Base-by-base conservation (phyloP, 2,797 vertebrate species). In the Chelon labrosus region DNA sequence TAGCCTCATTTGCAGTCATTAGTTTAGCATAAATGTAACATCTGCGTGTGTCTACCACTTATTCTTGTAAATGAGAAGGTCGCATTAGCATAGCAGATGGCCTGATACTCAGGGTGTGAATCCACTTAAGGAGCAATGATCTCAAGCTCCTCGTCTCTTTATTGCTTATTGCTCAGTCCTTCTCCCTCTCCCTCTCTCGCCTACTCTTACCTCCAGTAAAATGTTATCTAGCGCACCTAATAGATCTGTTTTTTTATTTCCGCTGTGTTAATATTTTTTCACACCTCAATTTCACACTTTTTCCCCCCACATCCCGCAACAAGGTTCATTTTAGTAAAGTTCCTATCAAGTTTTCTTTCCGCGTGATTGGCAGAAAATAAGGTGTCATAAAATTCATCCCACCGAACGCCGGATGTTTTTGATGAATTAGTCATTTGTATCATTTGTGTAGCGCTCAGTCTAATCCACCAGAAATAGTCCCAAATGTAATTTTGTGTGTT, bases 31-130 rank as follows among this genome's bases (percentile, higher is more conserved):
- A 64, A 80, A 80, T 86, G 76, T 79, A 88, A 77, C 82, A 86
- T 83, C 81, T 82, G 77, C 7, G 12, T 22, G 58, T 49, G 49
- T 61, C 69, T 72, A 35, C 60, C 50, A 74, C 67, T 79, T 65
- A 65, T 81, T 81, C 68, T 78, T 71, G 56, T 80, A 78, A 85
- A 84, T 80, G 70, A 84, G 77, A 75, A 70, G 68, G 65, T 64
- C 27, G 60, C 63, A 83, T 84, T 83, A 70, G 44, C 77, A 75
- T 69, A 84, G 73, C 86, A 88, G 86, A 87, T 90, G 86, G 81
- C 70, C 68, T 47, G 59, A 71, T 75, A 60, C 58, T 70, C 38
- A 50, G 42, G 51, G 62, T 69, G 53, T 54, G 68, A 80, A 75
- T 73, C 73, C 62, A 73, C 82, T 86, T 68, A 58, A 76, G 70